Evolutionary conservation across 2,888 invertebrate genomes (phyloP), one percentile per base, ranked within the genome.

Genomic region (Malthinus flaveolus): DNA sequence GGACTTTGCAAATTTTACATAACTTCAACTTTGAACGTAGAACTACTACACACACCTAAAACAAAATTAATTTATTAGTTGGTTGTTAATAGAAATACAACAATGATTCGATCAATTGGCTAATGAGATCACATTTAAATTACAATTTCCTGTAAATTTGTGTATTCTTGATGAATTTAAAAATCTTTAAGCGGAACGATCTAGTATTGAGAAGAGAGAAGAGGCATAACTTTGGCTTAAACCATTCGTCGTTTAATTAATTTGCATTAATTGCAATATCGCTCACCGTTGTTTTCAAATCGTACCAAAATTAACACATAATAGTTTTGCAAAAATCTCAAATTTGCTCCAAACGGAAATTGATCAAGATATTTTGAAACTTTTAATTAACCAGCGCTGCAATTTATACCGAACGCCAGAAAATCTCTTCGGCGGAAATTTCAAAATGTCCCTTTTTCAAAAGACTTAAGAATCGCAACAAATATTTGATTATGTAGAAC

Each of bases 401-500:
- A 12, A 37, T 37, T 37, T 37, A 37, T 12, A 12, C 9, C 15
- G 12, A 1, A 9, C 13, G 23, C 6, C 15, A n/a, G 39, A 42
- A 42, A 15, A 15, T 42, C n/a, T n/a, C n/a, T n/a, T n/a, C 6
- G n/a, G 13, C 44, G 46, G 39, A 56, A 32, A 23, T 50, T 49
- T 45, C 44, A 45, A 44, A 49, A 56, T 33, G 12, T 11, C 9
- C 7, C n/a, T 1, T 15, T 32, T 34, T 44, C 42, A 46, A 45
- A 36, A n/a, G n/a, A 23, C 36, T 36, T 12, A 44, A 35, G 42
- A 12, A 37, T 46, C 47, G 47, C 50, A 34, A 51, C 5, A 23
- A 23, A 23, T 50, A 31, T 47, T 36, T 34, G 34, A 31, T n/a
- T 55, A 50, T 59, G 50, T 59, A 51, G 55, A 55, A 59, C 59